These are phyloP conservation scores for Meghimatium bilineatum DNA, from an alignment of 2,888 invertebrate species.

Conservation along the genomic window DNA sequence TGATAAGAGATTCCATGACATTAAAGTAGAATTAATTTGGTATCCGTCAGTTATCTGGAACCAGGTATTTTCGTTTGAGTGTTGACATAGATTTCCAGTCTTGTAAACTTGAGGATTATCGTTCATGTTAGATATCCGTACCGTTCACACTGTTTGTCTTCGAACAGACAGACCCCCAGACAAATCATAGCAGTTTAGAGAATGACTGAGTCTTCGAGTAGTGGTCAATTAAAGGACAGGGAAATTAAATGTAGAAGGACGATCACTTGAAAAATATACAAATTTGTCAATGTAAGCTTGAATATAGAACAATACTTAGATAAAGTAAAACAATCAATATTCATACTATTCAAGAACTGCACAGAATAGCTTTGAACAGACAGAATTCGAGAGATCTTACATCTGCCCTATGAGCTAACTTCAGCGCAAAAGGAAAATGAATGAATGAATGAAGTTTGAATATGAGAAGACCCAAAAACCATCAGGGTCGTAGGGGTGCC, in stretches of 20 bases:
- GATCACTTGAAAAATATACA: no score
- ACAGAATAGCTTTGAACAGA: no score
- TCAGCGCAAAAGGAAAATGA: no score
- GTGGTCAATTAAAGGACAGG: background rate
- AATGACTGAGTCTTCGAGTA: background rate
- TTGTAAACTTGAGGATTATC: constrained; percentile 34
- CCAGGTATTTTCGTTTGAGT: constrained; percentile 3
- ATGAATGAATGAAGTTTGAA: no score
- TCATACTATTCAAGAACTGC: no score
- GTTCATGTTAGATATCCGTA: constrained; percentile 7
- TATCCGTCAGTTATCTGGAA: background rate
- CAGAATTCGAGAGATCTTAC: no score
- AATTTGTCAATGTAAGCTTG: no score
- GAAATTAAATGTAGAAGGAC: background rate
- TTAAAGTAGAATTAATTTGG: background rate
- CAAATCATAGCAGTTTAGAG: background rate
- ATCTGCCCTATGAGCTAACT: no score
- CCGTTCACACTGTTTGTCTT: background rate
- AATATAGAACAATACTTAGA: no score
- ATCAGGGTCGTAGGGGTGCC: no score
- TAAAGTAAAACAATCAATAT: no score
- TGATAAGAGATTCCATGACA: constrained; percentile 36
- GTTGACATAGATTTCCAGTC: constrained; percentile 18
- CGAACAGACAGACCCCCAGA: background rate
- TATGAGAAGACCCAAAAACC: no score